These are phyloP conservation scores for Dryobotodes eremita DNA, from an alignment of 2,888 invertebrate species.

Conservation along the genomic window DNA sequence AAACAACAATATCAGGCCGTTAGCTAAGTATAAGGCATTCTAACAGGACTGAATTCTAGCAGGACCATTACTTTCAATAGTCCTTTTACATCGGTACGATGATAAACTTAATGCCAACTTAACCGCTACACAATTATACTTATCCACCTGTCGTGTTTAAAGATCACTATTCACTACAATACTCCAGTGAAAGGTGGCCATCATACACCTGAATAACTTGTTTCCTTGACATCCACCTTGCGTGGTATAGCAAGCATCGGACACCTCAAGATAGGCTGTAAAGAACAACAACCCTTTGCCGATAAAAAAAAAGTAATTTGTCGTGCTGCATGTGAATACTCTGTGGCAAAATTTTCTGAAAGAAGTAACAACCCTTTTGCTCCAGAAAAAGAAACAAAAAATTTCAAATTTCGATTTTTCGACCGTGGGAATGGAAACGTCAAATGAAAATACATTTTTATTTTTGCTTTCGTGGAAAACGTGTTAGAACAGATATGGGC, in stretches of 20 bases:
- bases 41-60: not conserved
- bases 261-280: slow-evolving; percentile 32
- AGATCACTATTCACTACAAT: slow-evolving; percentile 50
- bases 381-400: slow-evolving; percentile 35
- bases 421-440: slow-evolving; percentile 69
- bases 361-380: slow-evolving; percentile 40
- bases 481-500: slow-evolving; percentile 31
- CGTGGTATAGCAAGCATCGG: slow-evolving; percentile 41
- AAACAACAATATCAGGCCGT: not conserved
- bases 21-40: not conserved
- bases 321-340: slow-evolving; percentile 21
- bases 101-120: slow-evolving; percentile 16
- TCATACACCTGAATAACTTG: slow-evolving; percentile 53
- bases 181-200: slow-evolving; percentile 53
- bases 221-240: slow-evolving; percentile 53
- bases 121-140: slow-evolving; percentile 6
- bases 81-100: not conserved
- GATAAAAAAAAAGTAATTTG: slow-evolving; percentile 12
- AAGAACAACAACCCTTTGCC: slow-evolving; percentile 24
- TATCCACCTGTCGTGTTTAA: slow-evolving; percentile 48
- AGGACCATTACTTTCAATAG: not conserved
- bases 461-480: slow-evolving; percentile 18
- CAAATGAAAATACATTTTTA: slow-evolving; percentile 50
- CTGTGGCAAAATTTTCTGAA: slow-evolving; percentile 24
- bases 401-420: slow-evolving; percentile 60